phyloP scores from a whole-genome alignment of 2,888 invertebrate genomes.

The Hypercompe scribonia region DNA sequence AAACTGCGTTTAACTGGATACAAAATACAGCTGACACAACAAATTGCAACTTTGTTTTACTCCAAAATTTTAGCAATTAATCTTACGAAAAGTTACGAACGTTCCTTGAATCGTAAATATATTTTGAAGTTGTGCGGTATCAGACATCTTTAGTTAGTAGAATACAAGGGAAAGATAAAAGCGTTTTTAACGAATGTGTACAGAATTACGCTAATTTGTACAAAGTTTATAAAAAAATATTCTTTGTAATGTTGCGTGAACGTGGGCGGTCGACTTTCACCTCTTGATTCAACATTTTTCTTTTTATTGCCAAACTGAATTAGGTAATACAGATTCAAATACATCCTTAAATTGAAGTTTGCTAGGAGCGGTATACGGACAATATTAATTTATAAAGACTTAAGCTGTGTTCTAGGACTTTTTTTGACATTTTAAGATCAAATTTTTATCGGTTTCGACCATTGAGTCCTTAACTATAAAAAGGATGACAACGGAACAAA shows the following conservation, averaged over 20 bases:
- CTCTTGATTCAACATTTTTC: slow-evolving; percentile 58
- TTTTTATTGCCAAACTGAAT: slow-evolving; percentile 58
- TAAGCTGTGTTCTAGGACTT: slow-evolving; percentile 24
- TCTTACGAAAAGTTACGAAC: slow-evolving; percentile 48
- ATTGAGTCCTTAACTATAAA: background rate
- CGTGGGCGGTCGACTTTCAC: slow-evolving; percentile 52
- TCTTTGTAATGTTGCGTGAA: slow-evolving; percentile 38
- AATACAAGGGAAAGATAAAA: slow-evolving; percentile 30
- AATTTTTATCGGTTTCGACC: background rate
- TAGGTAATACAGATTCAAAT: slow-evolving; percentile 58
- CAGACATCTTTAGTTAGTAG: slow-evolving; percentile 25
- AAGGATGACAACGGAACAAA: background rate
- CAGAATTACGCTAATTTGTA: slow-evolving; percentile 24
- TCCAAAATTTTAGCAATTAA: slow-evolving; percentile 51
- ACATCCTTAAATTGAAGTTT: slow-evolving; percentile 61
- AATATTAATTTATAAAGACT: slow-evolving; percentile 59
- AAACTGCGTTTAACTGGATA: slow-evolving; percentile 23
- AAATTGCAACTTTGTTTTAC: slow-evolving; percentile 41
- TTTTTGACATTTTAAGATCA: slow-evolving; percentile 22
- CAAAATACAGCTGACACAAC: slow-evolving; percentile 34
- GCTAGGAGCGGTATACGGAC: slow-evolving; percentile 66
- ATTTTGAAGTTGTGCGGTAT: slow-evolving; percentile 46
- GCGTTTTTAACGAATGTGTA: slow-evolving; percentile 22
- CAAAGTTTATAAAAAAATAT: slow-evolving; percentile 35
- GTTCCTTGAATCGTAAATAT: slow-evolving; percentile 43